Evolutionary conservation across 2,113 vertebrate genomes (phyloP).

Genomic region (Spilogale gracilis): DNA sequence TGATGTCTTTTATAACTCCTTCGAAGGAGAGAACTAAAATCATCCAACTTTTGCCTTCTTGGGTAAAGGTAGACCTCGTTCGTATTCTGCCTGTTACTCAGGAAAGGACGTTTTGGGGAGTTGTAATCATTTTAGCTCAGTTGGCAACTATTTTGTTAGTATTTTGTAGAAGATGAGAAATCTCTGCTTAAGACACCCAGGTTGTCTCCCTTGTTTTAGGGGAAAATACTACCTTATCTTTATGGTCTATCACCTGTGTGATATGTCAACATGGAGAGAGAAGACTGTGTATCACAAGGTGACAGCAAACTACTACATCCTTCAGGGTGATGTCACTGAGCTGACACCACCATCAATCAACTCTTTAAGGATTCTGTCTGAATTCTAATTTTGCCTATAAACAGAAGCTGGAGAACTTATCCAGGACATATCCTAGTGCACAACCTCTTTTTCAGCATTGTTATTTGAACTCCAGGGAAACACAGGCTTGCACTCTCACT

Average conservation of each 20-base stretch:
- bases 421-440: background rate
- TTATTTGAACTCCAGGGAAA: background rate
- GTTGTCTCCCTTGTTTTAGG: conserved; percentile 42
- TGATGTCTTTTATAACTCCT: background rate
- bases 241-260: conserved; percentile 13
- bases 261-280: conserved; percentile 11
- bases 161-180: conserved; percentile 33
- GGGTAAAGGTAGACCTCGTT: background rate
- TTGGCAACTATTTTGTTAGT: conserved; percentile 39
- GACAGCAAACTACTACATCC: background rate
- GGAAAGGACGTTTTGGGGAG: background rate
- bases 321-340: background rate
- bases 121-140: conserved; percentile 7
- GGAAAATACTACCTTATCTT: conserved; percentile 29
- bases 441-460: background rate
- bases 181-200: background rate
- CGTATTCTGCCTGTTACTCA: background rate
- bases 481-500: background rate
- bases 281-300: conserved; percentile 29
- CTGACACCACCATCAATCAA: background rate
- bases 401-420: background rate
- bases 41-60: background rate
- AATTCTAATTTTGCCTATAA: background rate
- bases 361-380: background rate
- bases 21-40: conserved; percentile 2